phyloP scores from a whole-genome alignment of 1,140 invertebrate species.

The Nasonia longicornis region DNA sequence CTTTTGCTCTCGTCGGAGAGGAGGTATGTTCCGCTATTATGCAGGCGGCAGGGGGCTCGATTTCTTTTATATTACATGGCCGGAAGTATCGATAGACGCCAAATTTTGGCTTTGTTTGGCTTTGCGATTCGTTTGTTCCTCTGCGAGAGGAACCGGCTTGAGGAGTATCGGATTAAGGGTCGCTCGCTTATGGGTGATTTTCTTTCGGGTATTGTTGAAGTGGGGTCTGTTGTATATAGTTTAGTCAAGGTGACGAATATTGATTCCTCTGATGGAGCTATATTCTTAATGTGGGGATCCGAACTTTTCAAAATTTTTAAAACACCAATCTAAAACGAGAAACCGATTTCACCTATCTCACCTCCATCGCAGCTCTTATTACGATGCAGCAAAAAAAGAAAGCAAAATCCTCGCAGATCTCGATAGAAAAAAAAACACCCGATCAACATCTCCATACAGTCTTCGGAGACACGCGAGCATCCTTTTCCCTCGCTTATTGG shows the following conservation, averaged over 20 bases:
- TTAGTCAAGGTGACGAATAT: no score
- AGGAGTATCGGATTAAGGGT: background rate
- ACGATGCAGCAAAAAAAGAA: background rate
- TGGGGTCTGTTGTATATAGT: no score
- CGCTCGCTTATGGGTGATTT: no score
- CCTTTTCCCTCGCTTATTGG: slow-evolving; percentile 49
- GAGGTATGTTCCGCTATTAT: background rate
- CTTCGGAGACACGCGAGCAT: background rate
- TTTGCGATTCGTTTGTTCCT: background rate
- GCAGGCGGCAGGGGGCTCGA: background rate
- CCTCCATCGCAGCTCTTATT: background rate
- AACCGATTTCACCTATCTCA: background rate
- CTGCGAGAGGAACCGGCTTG: background rate
- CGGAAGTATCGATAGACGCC: slow-evolving; percentile 30
- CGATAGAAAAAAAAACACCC: slow-evolving; percentile 11
- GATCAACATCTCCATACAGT: background rate
- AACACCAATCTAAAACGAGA: background rate
- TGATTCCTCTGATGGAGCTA: no score
- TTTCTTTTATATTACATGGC: background rate
- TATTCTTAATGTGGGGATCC: no score
- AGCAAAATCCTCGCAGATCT: background rate
- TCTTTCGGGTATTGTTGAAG: no score
- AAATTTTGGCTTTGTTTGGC: slow-evolving; percentile 19
- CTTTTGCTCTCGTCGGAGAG: background rate
- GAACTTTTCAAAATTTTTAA: no score